phyloP scores from a whole-genome alignment of 1,140 invertebrate genomes.

The Parapsyche elsis region DNA sequence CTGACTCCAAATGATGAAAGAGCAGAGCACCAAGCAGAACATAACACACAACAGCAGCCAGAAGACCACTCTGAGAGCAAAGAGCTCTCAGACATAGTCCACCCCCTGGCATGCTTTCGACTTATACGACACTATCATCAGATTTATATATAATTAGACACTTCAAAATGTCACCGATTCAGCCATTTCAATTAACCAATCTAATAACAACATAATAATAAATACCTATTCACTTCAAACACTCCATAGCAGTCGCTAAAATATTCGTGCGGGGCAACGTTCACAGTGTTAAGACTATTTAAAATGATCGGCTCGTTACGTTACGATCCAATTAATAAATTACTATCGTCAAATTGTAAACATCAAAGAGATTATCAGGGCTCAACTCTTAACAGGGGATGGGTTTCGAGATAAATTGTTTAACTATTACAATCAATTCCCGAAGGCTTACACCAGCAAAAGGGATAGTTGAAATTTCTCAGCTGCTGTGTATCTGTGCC shows the following conservation, averaged over 20 bases:
- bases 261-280: no score
- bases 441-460: neutral
- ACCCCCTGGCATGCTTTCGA: constrained; percentile 39
- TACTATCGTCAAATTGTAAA: neutral
- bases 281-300: neutral
- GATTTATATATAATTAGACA: neutral
- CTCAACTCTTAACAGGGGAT: neutral
- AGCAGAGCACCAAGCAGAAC: constrained; percentile 68
- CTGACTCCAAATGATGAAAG: constrained; percentile 70
- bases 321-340: neutral
- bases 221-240: no score
- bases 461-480: constrained; percentile 32
- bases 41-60: constrained; percentile 67
- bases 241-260: no score
- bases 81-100: constrained; percentile 60
- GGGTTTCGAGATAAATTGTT: constrained; percentile 33
- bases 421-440: constrained; percentile 30
- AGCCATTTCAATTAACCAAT: neutral
- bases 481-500: neutral
- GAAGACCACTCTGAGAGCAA: constrained; percentile 68
- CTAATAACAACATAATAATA: neutral
- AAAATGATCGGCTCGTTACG: neutral
- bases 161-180: neutral
- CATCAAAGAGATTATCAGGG: constrained; percentile 9
- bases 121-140: neutral